Evolutionary conservation across 2,888 invertebrate genomes (phyloP).

Genomic region (Pherbina coryleti): DNA sequence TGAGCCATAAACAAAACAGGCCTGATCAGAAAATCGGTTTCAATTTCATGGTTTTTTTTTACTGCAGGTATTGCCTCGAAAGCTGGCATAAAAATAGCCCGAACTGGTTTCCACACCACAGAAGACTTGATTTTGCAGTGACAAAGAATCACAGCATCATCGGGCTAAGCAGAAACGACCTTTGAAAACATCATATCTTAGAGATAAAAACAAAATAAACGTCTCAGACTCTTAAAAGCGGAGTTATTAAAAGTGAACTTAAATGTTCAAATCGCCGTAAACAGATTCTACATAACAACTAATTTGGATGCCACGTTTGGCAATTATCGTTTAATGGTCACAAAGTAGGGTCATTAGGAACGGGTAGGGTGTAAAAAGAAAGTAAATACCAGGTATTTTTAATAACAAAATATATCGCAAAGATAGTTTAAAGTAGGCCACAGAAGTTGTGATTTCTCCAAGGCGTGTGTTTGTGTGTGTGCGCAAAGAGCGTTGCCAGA

Average conservation of each 20-base stretch:
- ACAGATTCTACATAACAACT: too few relatives aligned
- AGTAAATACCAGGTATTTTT: too few relatives aligned
- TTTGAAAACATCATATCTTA: neutral
- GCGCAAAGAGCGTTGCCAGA: slow-evolving; percentile 18
- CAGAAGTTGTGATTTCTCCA: neutral
- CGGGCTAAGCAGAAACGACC: neutral
- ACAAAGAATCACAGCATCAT: neutral
- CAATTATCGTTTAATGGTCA: too few relatives aligned
- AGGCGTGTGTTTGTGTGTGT: neutral
- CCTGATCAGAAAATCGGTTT: slow-evolving; percentile 14
- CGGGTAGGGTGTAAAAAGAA: too few relatives aligned
- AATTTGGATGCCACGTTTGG: too few relatives aligned
- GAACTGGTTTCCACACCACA: slow-evolving; percentile 2
- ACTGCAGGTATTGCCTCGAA: neutral
- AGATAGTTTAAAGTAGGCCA: neutral
- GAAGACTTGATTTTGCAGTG: neutral
- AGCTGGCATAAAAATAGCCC: slow-evolving; percentile 16
- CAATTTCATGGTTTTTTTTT: neutral
- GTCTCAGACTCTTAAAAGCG: too few relatives aligned
- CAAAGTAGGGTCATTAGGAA: too few relatives aligned
- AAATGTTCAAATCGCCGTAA: too few relatives aligned
- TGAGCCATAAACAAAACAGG: neutral
- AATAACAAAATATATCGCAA: too few relatives aligned
- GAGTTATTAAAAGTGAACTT: too few relatives aligned
- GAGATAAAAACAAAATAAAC: neutral